Evolutionary conservation across 1,140 invertebrate species (phyloP).

Genomic region (Drosophila guanche): DNA sequence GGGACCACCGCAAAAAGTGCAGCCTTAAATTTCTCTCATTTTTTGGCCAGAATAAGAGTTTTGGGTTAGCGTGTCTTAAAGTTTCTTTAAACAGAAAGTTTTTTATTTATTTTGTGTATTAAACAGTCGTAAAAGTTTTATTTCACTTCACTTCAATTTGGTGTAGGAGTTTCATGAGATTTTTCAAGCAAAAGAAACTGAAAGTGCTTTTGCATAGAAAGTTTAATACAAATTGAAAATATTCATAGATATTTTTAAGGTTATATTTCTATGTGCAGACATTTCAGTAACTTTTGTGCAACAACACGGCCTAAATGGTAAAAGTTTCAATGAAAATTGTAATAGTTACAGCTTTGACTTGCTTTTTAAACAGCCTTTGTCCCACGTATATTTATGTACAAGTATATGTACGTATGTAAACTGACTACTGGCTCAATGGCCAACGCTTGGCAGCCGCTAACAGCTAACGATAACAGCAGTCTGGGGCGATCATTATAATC

Average conservation of each 20-base stretch:
- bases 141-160: neutral
- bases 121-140: neutral
- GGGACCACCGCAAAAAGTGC: neutral
- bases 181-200: neutral
- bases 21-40: neutral
- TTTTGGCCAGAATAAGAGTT: too few relatives aligned
- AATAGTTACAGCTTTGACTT: too few relatives aligned
- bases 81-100: neutral
- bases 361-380: too few relatives aligned
- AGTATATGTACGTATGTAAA: neutral
- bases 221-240: neutral
- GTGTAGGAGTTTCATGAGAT: constrained; percentile 1
- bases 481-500: constrained; percentile 68
- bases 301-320: neutral
- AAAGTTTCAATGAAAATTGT: too few relatives aligned
- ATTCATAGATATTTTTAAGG: too few relatives aligned
- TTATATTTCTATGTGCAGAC: neutral
- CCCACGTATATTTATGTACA: neutral
- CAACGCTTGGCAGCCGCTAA: constrained; percentile 45
- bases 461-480: constrained; percentile 35
- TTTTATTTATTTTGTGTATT: neutral
- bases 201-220: neutral
- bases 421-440: constrained; percentile 3
- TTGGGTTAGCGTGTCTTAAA: neutral
- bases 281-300: neutral